These are phyloP conservation scores for Neosalanx taihuensis DNA, from an alignment of 2,797 vertebrate species.

Conservation along the genomic window DNA sequence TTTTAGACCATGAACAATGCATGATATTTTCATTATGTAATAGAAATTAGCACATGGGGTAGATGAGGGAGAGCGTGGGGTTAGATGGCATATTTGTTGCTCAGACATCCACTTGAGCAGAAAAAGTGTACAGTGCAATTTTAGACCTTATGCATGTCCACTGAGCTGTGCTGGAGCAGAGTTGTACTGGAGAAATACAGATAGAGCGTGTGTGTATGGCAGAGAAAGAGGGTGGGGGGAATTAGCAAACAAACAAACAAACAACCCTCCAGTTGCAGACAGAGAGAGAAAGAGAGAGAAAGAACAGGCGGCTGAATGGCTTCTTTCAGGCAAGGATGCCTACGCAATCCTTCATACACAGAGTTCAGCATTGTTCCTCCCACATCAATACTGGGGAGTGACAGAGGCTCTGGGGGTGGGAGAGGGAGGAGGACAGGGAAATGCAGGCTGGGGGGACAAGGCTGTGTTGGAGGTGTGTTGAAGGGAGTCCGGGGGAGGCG, in stretches of 20 bases:
- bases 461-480: conserved; percentile 20
- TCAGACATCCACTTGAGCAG: background rate
- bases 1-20: background rate
- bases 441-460: conserved; percentile 6
- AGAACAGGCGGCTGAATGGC: conserved; percentile 32
- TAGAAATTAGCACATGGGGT: background rate
- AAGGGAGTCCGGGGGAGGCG: conserved; percentile 7
- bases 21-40: background rate
- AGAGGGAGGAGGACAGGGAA: conserved; percentile 28
- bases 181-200: too few relatives aligned
- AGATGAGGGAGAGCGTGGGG: background rate
- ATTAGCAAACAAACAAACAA: conserved; percentile 3
- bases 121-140: background rate
- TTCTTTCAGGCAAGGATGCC: conserved; percentile 33
- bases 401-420: conserved; percentile 37
- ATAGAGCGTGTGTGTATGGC: too few relatives aligned
- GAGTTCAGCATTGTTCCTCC: conserved; percentile 51
- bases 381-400: conserved; percentile 46
- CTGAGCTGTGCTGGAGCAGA: background rate
- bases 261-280: conserved; percentile 1
- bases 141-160: background rate
- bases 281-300: too few relatives aligned
- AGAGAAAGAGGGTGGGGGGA: too few relatives aligned
- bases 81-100: background rate
- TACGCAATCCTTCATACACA: conserved; percentile 48